Evolutionary conservation across 2,113 vertebrate genomes (phyloP).

Genomic region (Gallinago undulata): DNA sequence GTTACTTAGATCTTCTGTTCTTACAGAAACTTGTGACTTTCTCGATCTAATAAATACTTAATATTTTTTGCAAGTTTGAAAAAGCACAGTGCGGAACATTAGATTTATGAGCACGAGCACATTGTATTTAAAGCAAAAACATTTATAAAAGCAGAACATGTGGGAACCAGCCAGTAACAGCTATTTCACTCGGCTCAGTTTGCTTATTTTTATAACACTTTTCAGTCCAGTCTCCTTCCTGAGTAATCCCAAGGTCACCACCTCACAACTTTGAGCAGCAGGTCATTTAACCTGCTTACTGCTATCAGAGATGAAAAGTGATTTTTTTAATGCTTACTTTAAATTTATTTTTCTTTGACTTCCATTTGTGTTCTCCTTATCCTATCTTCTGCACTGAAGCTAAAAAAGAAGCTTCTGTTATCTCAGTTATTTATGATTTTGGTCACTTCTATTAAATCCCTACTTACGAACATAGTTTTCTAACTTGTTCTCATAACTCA

Average conservation of each 20-base stretch:
- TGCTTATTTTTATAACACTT: neutral
- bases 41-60: neutral
- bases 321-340: neutral
- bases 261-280: constrained; percentile 11
- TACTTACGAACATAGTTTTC: neutral
- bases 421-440: constrained; percentile 35
- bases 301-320: neutral
- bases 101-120: neutral
- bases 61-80: neutral
- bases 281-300: constrained; percentile 2
- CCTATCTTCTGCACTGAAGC: neutral
- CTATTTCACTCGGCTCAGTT: neutral
- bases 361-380: constrained; percentile 2
- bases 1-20: neutral
- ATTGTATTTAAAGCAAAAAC: neutral
- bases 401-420: constrained; percentile 8
- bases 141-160: neutral
- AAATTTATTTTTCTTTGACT: constrained; percentile 21
- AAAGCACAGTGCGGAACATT: neutral
- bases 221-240: neutral
- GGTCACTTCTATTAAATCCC: neutral
- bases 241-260: neutral
- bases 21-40: neutral
- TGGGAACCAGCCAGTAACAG: neutral
- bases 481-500: neutral